Evolutionary conservation across 2,888 invertebrate genomes (phyloP).

Genomic region (Ectemnius lituratus): DNA sequence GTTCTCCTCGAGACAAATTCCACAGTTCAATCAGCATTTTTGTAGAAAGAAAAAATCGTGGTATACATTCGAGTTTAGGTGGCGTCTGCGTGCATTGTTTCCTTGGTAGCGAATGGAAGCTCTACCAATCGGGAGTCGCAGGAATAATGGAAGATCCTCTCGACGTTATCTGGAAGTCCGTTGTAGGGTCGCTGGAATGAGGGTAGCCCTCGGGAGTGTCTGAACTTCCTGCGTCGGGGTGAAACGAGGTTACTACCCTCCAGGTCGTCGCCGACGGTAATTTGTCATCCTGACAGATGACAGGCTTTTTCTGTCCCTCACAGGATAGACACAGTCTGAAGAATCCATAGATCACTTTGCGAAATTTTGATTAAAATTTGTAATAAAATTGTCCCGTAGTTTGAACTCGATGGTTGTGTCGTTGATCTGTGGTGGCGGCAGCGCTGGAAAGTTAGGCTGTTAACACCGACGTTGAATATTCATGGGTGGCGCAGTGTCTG

Average conservation of each 20-base stretch:
- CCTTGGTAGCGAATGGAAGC: constrained; percentile 11
- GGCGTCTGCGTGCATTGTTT: background rate
- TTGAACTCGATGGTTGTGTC: background rate
- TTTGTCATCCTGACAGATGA: constrained; percentile 52
- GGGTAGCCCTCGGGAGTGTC: constrained; percentile 36
- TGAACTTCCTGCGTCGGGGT: constrained; percentile 47
- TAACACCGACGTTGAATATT: background rate
- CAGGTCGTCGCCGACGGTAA: constrained; percentile 32
- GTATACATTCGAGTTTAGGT: no score
- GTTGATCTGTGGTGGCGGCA: background rate
- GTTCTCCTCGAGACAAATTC: no score
- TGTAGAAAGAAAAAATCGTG: no score
- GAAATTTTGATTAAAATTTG: constrained; percentile 26
- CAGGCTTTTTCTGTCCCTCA: constrained; percentile 21
- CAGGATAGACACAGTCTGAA: no score
- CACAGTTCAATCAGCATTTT: no score
- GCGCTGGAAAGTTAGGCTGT: background rate
- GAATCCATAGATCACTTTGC: constrained; percentile 10
- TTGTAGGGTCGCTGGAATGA: constrained; percentile 26
- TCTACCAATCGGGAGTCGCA: no score
- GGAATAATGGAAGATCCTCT: constrained; percentile 49
- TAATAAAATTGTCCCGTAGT: background rate
- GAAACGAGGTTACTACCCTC: constrained; percentile 56
- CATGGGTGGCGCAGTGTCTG: background rate
- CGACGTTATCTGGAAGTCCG: constrained; percentile 35